Conservation (phyloP, 2,797 vertebrate species). For the Tarsius wallacei region DNA sequence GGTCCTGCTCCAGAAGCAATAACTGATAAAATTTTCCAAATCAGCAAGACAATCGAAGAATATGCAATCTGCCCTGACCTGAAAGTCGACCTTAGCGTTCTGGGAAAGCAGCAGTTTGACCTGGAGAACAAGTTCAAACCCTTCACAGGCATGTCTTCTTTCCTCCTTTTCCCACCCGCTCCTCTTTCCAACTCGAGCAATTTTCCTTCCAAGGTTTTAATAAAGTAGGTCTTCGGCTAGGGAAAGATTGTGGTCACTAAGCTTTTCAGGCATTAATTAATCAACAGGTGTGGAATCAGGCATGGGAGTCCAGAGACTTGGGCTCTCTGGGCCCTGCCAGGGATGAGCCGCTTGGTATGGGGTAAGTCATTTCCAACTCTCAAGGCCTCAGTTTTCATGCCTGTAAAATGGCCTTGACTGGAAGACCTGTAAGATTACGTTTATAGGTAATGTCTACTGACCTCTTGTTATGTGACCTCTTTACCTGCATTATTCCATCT, state of each 20-base stretch:
- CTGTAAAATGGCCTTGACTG: background rate
- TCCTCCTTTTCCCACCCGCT: background rate
- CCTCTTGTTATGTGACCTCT: background rate
- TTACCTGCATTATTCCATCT: background rate
- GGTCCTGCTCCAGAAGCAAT: slow-evolving; percentile 98
- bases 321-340: background rate
- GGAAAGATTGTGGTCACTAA: background rate
- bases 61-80: slow-evolving; percentile 98
- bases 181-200: background rate
- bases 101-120: slow-evolving; percentile 98
- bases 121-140: slow-evolving; percentile 97
- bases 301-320: background rate
- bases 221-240: background rate
- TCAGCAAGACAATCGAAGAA: slow-evolving; percentile 97
- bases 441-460: background rate
- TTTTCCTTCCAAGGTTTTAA: background rate
- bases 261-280: background rate
- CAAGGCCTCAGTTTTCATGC: background rate
- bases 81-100: slow-evolving; percentile 95
- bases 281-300: background rate
- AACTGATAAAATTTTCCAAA: slow-evolving; percentile 98
- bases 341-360: background rate
- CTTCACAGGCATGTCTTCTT: slow-evolving; percentile 93
- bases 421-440: background rate
- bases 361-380: background rate